These are phyloP conservation scores for Eremophila alpestris DNA, from an alignment of 2,797 vertebrate genomes.

Conservation along the genomic window DNA sequence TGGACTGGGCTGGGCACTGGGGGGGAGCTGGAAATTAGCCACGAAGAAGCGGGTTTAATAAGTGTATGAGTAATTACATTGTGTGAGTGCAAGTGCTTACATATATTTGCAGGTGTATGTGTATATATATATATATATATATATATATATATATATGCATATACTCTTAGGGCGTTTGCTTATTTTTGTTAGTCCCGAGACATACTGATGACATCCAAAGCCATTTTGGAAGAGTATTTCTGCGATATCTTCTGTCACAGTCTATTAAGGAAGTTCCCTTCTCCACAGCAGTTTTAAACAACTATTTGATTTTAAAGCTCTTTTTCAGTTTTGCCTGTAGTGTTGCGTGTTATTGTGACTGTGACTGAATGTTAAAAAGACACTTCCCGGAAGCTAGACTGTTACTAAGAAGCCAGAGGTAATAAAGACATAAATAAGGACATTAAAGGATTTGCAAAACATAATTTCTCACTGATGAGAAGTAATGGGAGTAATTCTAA, in stretches of 20 bases:
- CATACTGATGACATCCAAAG: background rate
- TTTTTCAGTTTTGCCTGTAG: background rate
- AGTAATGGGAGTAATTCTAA: background rate
- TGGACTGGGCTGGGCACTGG: fast-evolving
- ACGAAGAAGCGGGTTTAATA: background rate
- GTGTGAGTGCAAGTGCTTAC: background rate
- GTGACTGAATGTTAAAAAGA: background rate
- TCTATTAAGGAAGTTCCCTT: background rate
- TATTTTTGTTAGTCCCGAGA: background rate
- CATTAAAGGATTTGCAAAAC: background rate
- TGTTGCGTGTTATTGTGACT: background rate
- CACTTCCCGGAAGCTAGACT: background rate
- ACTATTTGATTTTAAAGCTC: background rate
- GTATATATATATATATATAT: fast-evolving
- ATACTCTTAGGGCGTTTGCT: background rate
- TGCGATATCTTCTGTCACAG: background rate
- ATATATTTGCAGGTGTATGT: background rate
- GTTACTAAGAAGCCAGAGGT: background rate
- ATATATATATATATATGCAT: background rate
- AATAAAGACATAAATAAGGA: background rate
- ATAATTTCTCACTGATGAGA: background rate
- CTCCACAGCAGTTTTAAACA: background rate
- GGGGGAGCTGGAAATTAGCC: background rate
- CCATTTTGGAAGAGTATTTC: background rate
- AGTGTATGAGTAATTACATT: background rate